Percentiles rank a stretch among this genome's conserved stretches.
These are phyloP conservation scores for Ptilonorhynchus violaceus DNA, from an alignment of 2,113 vertebrate species.

Conservation along the genomic window DNA sequence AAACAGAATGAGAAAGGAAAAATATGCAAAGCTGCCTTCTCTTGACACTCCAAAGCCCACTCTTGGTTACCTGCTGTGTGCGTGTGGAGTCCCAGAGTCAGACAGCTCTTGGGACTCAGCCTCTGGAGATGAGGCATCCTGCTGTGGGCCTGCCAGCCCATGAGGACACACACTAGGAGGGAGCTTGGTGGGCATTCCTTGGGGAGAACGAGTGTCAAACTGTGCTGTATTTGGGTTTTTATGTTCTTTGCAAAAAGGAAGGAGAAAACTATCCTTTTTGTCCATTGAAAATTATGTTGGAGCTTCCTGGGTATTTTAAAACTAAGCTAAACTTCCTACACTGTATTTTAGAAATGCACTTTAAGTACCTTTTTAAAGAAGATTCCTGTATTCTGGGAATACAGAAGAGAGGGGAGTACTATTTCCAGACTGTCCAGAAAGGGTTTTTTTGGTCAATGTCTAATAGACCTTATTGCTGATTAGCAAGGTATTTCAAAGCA, in stretches of 20 bases:
- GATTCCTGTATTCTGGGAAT: background rate
- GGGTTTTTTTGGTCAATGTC: background rate
- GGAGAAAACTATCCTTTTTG: background rate
- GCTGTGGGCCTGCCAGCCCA: constrained; percentile 76
- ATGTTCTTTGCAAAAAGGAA: background rate
- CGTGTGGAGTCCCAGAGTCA: constrained; percentile 36
- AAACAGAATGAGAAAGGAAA: background rate
- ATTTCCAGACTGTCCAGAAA: background rate
- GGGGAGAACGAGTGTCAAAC: too few species aligned
- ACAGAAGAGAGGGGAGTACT: background rate
- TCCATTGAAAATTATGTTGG: background rate
- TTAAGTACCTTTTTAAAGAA: constrained; percentile 36
- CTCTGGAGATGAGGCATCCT: background rate
- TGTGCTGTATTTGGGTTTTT: background rate
- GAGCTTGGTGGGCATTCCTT: background rate
- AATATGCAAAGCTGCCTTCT: background rate
- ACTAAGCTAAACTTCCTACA: background rate
- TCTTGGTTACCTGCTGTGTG: background rate
- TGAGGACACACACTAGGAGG: background rate
- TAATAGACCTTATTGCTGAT: background rate
- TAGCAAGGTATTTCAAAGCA: constrained; percentile 74
- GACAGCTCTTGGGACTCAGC: constrained; percentile 52
- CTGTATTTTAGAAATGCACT: constrained; percentile 49
- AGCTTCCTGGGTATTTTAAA: background rate
- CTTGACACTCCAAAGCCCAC: background rate